Evolutionary conservation across 2,797 vertebrate species (phyloP).

Genomic region (Pristis pectinata): DNA sequence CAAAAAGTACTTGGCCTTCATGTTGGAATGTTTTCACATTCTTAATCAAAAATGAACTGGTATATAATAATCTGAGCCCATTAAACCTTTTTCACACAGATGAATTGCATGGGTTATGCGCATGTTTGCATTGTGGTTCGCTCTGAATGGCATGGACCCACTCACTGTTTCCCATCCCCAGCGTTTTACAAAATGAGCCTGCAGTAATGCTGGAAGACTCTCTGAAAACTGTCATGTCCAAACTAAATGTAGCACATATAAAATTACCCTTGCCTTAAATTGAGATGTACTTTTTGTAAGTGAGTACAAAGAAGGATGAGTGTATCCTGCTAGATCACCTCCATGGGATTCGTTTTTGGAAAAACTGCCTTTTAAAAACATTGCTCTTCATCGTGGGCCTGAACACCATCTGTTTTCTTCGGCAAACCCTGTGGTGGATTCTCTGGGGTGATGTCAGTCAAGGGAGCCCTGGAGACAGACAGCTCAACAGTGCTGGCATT

Average conservation of each 20-base stretch:
- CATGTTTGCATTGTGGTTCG: neutral
- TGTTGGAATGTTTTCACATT: neutral
- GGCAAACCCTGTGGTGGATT: neutral
- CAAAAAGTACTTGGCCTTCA: neutral
- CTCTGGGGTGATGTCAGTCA: neutral
- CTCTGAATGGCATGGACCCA: neutral
- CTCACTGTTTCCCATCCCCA: neutral
- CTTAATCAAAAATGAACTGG: constrained; percentile 6
- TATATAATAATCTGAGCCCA: neutral
- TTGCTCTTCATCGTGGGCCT: neutral
- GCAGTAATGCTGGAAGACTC: neutral
- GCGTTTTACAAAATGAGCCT: neutral
- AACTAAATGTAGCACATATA: neutral
- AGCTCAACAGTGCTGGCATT: neutral
- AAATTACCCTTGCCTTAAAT: neutral
- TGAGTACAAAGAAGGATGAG: neutral
- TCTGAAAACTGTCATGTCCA: neutral
- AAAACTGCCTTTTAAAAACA: neutral
- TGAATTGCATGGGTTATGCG: neutral
- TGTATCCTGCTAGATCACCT: neutral
- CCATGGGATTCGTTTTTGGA: neutral
- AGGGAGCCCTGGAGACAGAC: neutral
- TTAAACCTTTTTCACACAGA: neutral
- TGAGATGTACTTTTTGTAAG: too few relatives aligned
- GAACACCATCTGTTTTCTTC: neutral